Evolutionary conservation across 2,113 vertebrate genomes (phyloP).

Genomic region (Prunella himalayana): DNA sequence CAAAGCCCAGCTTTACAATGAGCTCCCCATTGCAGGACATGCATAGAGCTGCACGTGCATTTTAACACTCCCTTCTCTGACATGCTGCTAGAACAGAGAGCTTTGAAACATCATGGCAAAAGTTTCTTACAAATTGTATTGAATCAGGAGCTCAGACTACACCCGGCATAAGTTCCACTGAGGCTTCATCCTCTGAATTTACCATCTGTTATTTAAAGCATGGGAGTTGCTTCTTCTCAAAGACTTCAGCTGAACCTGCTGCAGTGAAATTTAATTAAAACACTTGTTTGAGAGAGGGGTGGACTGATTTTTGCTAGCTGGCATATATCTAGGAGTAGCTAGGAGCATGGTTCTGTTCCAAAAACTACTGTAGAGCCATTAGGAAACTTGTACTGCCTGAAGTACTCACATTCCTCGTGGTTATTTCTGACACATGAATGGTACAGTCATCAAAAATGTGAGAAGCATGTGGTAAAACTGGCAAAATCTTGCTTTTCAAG

Average conservation of each 20-base stretch:
- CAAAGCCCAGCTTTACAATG: background rate
- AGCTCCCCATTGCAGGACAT: accelerated
- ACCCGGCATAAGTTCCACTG: background rate
- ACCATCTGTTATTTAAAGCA: background rate
- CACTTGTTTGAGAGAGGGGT: background rate
- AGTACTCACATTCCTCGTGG: background rate
- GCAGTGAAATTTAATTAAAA: background rate
- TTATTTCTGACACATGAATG: background rate
- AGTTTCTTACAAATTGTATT: background rate
- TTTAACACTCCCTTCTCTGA: background rate
- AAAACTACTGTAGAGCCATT: background rate
- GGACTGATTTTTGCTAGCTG: background rate
- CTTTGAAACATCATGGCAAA: background rate
- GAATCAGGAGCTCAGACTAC: background rate
- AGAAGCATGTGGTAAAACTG: background rate
- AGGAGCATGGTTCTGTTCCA: background rate
- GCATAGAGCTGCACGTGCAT: background rate
- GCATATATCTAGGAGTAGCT: background rate
- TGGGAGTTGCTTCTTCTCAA: background rate
- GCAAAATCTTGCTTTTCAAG: background rate
- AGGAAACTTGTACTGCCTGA: background rate
- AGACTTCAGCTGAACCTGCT: background rate
- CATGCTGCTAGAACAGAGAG: background rate
- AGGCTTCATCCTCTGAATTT: background rate
- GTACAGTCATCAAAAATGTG: background rate